phyloP scores from a whole-genome alignment of 1,140 invertebrate species.

The Parasteatoda tepidariorum region DNA sequence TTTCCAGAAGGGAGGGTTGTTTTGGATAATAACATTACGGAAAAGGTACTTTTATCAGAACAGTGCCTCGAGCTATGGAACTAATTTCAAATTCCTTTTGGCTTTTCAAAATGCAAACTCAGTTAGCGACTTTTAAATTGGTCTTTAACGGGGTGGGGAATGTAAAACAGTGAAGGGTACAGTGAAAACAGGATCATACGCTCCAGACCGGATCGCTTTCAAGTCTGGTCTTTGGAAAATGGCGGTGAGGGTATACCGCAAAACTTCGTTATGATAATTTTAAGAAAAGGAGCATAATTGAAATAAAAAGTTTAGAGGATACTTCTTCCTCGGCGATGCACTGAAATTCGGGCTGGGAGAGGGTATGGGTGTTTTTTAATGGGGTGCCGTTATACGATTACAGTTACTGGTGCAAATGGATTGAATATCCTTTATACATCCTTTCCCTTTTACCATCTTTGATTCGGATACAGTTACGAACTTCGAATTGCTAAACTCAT shows the following conservation, averaged over 20 bases:
- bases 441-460: neutral
- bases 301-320: constrained; percentile 50
- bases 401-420: neutral
- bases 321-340: neutral
- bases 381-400: constrained; percentile 4
- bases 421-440: neutral
- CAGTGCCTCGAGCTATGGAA: neutral
- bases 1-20: no score
- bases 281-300: constrained; percentile 31
- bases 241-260: neutral
- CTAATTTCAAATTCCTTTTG: constrained; percentile 51
- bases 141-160: constrained; percentile 13
- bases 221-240: neutral
- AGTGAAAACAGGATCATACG: neutral
- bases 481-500: neutral
- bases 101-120: constrained; percentile 11
- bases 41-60: neutral
- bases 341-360: neutral
- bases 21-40: neutral
- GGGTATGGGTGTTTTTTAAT: constrained; percentile 24
- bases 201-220: constrained; percentile 3
- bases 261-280: constrained; percentile 51
- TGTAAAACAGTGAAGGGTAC: neutral
- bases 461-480: neutral
- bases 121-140: constrained; percentile 50